These are phyloP conservation scores for Aporophyla lueneburgensis DNA, from an alignment of 2,888 invertebrate genomes.

Conservation along the genomic window DNA sequence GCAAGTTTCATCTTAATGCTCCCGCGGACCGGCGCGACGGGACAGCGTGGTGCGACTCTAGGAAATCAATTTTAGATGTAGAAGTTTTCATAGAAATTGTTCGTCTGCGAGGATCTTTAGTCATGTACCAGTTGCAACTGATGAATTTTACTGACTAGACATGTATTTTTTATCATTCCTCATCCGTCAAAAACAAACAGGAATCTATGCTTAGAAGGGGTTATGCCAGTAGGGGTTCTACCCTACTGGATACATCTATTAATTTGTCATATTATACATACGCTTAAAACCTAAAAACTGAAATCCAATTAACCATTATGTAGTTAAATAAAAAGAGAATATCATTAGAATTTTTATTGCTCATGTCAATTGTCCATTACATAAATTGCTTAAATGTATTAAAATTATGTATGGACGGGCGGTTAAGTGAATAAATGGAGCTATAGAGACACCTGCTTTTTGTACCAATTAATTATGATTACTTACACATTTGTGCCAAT, in stretches of 20 bases:
- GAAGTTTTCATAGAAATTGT: too few species aligned
- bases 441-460: slow-evolving; percentile 70
- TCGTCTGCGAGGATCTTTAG: too few species aligned
- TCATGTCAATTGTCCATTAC: slow-evolving; percentile 55
- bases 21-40: too few species aligned
- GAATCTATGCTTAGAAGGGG: neutral
- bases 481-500: slow-evolving; percentile 67
- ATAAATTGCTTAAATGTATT: slow-evolving; percentile 64
- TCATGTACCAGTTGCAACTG: neutral
- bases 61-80: too few species aligned
- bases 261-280: slow-evolving; percentile 2
- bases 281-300: slow-evolving; percentile 26
- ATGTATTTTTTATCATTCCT: neutral
- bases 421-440: slow-evolving; percentile 47
- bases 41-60: too few species aligned
- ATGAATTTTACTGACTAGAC: neutral
- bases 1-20: neutral
- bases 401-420: slow-evolving; percentile 40
- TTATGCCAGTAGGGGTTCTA: too few species aligned
- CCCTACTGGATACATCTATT: slow-evolving; percentile 1
- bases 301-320: slow-evolving; percentile 25
- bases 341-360: slow-evolving; percentile 47
- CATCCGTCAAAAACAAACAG: neutral
- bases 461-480: slow-evolving; percentile 76
- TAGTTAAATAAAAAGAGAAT: slow-evolving; percentile 25